Evolutionary conservation across 2,888 invertebrate genomes (phyloP), one percentile per base, ranked within the genome.

Genomic region (Quadroppia sp.): DNA sequence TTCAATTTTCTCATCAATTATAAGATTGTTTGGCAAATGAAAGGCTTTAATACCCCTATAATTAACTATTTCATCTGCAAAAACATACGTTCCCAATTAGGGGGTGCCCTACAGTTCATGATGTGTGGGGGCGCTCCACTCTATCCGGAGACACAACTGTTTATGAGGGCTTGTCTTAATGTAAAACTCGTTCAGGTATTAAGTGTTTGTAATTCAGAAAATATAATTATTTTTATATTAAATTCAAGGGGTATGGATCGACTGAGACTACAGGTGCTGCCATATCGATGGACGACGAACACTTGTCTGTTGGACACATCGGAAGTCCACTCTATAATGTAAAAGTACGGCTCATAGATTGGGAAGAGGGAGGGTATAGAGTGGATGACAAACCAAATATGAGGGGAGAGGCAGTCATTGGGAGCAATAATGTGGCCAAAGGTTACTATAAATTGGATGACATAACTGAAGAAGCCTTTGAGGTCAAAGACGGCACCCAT

Each of bases 261-360:
- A 99, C 98, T 0, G 98, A 99, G 87, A 96, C 97, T 20, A n/a
- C 73, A 79, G 95, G 96, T 0, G 92, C 92, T 80, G 96, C 95
- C 69, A 81, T 83, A 3, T 78, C 83, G 32, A 80, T 79, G 80
- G 78, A 79, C 72, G 32, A 79, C 75, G 81, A 85, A 80, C 91
- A 92, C 82, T 82, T 88, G 79, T 87, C 87, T 64, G 87, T 88
- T 59, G 96, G 95, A n/a, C 87, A 93, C 80, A 94, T 92, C 74
- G 97, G 97, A 70, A 90, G 90, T 69, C 93, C 96, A 9, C 87
- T 92, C 75, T 88, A 90, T 0, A 89, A 90, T 78, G 89, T 90
- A 80, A 91, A 94, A 82, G 88, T 97, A 80, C 87, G 88, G 79
- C 86, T 97, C 77, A 88, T 91, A 64, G 91, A 92, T 84, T 97